These are phyloP conservation scores for Alosa sapidissima DNA, from an alignment of 2,797 vertebrate species.

Conservation along the genomic window DNA sequence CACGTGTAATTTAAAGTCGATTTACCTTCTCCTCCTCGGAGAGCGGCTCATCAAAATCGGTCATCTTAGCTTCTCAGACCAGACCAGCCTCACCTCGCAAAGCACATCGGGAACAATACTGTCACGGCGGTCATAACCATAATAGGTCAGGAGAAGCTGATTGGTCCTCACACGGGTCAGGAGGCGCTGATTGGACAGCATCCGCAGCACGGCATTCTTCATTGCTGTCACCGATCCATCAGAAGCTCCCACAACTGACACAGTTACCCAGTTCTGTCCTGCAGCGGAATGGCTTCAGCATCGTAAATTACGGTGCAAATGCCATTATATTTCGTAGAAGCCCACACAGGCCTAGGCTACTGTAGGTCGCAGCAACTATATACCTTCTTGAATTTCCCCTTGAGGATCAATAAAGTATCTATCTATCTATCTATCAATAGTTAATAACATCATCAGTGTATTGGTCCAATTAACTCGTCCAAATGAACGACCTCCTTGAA, in stretches of 20 bases:
- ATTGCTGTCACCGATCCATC: not conserved
- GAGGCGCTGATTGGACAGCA: conserved; percentile 26
- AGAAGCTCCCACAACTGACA: not conserved
- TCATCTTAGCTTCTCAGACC: conserved; percentile 88
- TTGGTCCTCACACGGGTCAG: conserved; percentile 43
- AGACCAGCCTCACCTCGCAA: conserved; percentile 72
- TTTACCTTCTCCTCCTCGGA: conserved; percentile 95
- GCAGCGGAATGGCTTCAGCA: not conserved
- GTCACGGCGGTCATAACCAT: conserved; percentile 56
- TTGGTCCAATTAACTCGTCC: too few species aligned
- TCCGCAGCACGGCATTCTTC: not conserved
- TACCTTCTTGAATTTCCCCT: too few species aligned
- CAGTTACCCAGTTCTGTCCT: not conserved
- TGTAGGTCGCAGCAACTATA: too few species aligned
- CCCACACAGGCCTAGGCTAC: not conserved
- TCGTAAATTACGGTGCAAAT: not conserved
- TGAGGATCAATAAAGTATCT: too few species aligned
- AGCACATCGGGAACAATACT: conserved; percentile 63
- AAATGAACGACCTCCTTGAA: too few species aligned
- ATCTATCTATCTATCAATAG: too few species aligned
- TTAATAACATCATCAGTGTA: too few species aligned
- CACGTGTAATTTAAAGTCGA: conserved; percentile 14
- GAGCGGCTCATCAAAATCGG: conserved; percentile 91
- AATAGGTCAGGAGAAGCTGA: conserved; percentile 53
- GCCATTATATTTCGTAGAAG: not conserved